Conservation (phyloP, 2,888 invertebrate species). For the Leptinotarsa peninsularis region DNA sequence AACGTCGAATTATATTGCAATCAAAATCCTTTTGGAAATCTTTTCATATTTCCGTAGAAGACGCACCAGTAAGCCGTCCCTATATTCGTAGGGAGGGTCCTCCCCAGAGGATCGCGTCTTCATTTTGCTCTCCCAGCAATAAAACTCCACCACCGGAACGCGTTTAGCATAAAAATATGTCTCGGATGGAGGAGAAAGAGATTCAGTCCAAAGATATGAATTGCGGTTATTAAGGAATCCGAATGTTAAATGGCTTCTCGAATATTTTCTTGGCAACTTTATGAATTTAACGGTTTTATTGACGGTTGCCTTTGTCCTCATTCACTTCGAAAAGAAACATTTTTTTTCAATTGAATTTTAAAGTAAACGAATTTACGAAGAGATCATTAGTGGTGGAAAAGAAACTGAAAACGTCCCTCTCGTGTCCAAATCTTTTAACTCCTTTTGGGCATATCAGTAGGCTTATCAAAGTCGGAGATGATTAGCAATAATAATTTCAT, state of each 20-base stretch:
- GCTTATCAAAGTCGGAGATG: too few relatives aligned
- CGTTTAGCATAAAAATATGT: constrained; percentile 66
- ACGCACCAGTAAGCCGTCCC: constrained; percentile 55
- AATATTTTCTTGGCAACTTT: constrained; percentile 42
- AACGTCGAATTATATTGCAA: constrained; percentile 59
- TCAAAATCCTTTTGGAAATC: constrained; percentile 58
- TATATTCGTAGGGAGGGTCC: constrained; percentile 55
- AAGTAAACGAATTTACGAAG: too few relatives aligned
- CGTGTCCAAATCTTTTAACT: too few relatives aligned
- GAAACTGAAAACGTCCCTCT: too few relatives aligned
- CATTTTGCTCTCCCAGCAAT: constrained; percentile 63
- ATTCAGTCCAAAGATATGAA: constrained; percentile 61
- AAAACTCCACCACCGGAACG: constrained; percentile 64
- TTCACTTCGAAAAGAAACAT: constrained; percentile 1
- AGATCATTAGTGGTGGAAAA: too few relatives aligned
- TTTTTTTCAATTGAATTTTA: too few relatives aligned
- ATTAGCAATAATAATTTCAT: too few relatives aligned
- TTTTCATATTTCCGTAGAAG: constrained; percentile 57
- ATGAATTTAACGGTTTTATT: constrained; percentile 42
- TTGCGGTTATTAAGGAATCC: constrained; percentile 62
- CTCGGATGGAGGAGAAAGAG: constrained; percentile 57
- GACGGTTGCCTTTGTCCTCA: constrained; percentile 31
- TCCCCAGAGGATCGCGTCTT: constrained; percentile 61
- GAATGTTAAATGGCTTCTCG: constrained; percentile 60
- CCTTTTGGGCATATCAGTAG: too few relatives aligned